Percentiles rank a stretch among this genome's conserved stretches.
phyloP scores from a whole-genome alignment of 2,888 invertebrate species.

The Drosophila borborema region DNA sequence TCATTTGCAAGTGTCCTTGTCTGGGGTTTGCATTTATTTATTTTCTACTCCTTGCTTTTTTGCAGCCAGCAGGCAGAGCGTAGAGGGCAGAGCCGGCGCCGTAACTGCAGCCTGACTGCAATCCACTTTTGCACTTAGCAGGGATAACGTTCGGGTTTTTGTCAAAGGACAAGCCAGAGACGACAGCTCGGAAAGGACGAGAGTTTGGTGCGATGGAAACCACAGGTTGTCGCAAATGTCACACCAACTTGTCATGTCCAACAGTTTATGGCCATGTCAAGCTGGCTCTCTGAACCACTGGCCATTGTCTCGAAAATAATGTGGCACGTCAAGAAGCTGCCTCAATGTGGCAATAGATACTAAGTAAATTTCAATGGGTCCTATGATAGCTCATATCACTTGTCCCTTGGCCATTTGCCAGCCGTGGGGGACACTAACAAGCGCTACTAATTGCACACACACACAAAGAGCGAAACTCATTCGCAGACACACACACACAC shows the following conservation, averaged over 20 bases:
- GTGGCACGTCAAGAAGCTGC: conserved; percentile 30
- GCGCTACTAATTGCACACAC: conserved; percentile 74
- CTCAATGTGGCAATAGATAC: conserved; percentile 24
- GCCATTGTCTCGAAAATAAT: conserved; percentile 55
- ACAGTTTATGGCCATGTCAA: conserved; percentile 77
- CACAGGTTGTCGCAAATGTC: conserved; percentile 79
- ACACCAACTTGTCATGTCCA: conserved; percentile 80
- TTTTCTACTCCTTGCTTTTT: conserved; percentile 8
- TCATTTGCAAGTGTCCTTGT: conserved; percentile 73
- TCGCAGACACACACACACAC: conserved; percentile 51
- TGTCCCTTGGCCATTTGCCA: conserved; percentile 73
- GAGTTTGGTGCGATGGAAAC: conserved; percentile 6
- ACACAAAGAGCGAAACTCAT: conserved; percentile 15
- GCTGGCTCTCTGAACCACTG: conserved; percentile 16
- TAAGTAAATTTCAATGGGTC: conserved; percentile 74
- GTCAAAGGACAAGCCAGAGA: conserved; percentile 51
- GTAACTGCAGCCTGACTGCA: conserved; percentile 48
- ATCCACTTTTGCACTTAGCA: conserved; percentile 78
- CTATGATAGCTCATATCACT: conserved; percentile 75
- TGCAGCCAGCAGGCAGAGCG: background rate
- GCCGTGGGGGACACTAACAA: conserved; percentile 63
- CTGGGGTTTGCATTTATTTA: conserved; percentile 41
- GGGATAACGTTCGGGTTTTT: conserved; percentile 76
- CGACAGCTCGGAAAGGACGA: background rate
- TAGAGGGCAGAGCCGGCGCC: background rate